Base-by-base conservation (phyloP, 2,888 invertebrate genomes). In the Spisula subtruncata region DNA sequence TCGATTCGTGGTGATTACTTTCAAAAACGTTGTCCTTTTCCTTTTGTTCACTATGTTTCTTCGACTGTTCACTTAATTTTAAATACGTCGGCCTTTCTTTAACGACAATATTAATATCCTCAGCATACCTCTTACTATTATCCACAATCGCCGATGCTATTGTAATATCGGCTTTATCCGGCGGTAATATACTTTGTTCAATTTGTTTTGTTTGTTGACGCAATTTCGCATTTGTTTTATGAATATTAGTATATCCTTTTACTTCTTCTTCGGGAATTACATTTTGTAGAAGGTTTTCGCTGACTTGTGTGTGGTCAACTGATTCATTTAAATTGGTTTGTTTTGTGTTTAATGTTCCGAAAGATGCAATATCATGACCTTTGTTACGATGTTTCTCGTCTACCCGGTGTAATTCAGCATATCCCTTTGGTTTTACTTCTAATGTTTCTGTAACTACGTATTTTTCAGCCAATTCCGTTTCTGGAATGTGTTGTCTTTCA, bases 21-120 rank as follows among this genome's bases (percentile, higher is more conserved):
- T 66, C 60, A 0, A 25, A 25, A n/a, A 66, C 25, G n/a, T 5
- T 25, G 10, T 66, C 60, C 0, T 66, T 66, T 66, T 66, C 60
- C 25, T 25, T 66, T n/a, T 66, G n/a, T 66, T 66, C 60, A 10
- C 0, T 25, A 66, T 25, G 60, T 25, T 66, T 66, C 25, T 66
- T 66, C n/a, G 60, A 66, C 25, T 66, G n/a, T 25, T 66, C 60
- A 8, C 60, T 66, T 66, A 66, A 66, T 66, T 66, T 66, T 25
- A 66, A 66, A 66, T 66, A 66, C 25, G 60, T 66, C 60, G 20
- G 60, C 10, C n/a, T 66, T 66, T 66, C 60, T 66, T 66, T n/a
- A 66, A n/a, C 25, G 5, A 8, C n/a, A 25, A 20, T 20, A 56
- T 56, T 20, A 6, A 20, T 56, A 56, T 25, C 60, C 10, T 0